These are phyloP conservation scores for Nyctibius grandis DNA, from an alignment of 2,797 vertebrate genomes.

Conservation along the genomic window DNA sequence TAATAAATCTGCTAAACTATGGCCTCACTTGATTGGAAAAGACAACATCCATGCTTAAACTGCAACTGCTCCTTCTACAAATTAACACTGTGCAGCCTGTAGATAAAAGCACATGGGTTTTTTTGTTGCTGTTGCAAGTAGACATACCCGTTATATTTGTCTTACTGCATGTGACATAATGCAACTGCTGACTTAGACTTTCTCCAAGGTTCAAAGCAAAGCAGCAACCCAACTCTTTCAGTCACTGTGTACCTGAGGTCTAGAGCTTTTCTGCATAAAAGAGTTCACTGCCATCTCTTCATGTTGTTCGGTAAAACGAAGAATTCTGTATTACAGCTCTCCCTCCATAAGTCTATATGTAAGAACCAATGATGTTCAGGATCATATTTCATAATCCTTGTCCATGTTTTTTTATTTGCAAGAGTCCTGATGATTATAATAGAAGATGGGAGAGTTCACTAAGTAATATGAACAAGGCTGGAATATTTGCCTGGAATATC, in stretches of 20 bases:
- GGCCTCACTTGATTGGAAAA: background rate
- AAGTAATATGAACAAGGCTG: background rate
- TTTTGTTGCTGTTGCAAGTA: background rate
- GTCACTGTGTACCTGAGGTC: background rate
- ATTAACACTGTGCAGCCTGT: background rate
- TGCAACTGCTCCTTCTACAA: background rate
- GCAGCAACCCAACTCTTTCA: background rate
- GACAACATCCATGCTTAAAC: background rate
- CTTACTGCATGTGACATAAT: background rate
- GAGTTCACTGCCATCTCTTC: background rate
- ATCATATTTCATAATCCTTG: background rate
- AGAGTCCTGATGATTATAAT: background rate
- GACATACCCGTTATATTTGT: fast-evolving
- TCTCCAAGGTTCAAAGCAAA: background rate
- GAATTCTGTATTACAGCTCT: background rate
- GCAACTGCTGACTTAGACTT: background rate
- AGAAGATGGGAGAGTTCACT: background rate
- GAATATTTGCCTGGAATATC: background rate
- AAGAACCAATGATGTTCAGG: background rate
- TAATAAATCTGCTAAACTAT: background rate
- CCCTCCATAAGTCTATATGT: background rate
- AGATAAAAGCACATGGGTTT: fast-evolving
- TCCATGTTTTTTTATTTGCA: background rate
- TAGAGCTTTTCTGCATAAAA: background rate
- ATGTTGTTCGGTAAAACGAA: background rate